These are phyloP conservation scores for Willisornis vidua DNA, from an alignment of 2,113 vertebrate genomes.

Conservation along the genomic window DNA sequence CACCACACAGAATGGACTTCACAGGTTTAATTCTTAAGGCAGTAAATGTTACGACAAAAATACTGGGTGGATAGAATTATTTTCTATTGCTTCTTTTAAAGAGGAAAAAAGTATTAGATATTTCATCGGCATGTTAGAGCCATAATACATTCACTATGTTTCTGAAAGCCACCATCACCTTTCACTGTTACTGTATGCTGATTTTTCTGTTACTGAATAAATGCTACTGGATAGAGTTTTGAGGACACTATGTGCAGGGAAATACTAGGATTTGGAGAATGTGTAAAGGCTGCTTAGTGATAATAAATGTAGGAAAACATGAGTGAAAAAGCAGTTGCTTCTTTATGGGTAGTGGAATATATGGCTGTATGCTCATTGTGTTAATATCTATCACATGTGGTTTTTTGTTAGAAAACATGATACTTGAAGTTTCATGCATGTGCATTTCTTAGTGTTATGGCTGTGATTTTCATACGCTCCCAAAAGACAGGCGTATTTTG, in stretches of 20 bases:
- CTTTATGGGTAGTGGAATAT: neutral
- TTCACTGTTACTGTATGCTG: neutral
- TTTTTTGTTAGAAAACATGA: neutral
- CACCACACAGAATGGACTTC: neutral
- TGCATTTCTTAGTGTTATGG: neutral
- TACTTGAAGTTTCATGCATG: neutral
- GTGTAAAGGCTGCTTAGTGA: neutral
- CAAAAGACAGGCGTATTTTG: neutral
- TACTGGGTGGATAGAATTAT: neutral
- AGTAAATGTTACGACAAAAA: conserved; percentile 15
- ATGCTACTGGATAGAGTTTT: neutral
- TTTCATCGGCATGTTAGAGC: conserved; percentile 42
- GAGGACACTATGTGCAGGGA: neutral
- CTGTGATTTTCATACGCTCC: neutral
- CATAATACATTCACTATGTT: conserved; percentile 22
- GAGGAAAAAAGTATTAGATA: conserved; percentile 24
- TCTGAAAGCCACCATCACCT: conserved; percentile 33
- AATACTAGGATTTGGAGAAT: neutral
- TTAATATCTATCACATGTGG: neutral
- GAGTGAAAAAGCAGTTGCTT: neutral
- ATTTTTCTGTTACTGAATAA: conserved; percentile 48
- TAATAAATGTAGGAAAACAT: neutral
- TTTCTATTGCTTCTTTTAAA: neutral
- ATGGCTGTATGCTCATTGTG: fast-evolving
- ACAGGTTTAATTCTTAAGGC: conserved; percentile 11